These are phyloP conservation scores for Lagenorhynchus albirostris DNA, from an alignment of 2,113 vertebrate genomes.

Conservation along the genomic window DNA sequence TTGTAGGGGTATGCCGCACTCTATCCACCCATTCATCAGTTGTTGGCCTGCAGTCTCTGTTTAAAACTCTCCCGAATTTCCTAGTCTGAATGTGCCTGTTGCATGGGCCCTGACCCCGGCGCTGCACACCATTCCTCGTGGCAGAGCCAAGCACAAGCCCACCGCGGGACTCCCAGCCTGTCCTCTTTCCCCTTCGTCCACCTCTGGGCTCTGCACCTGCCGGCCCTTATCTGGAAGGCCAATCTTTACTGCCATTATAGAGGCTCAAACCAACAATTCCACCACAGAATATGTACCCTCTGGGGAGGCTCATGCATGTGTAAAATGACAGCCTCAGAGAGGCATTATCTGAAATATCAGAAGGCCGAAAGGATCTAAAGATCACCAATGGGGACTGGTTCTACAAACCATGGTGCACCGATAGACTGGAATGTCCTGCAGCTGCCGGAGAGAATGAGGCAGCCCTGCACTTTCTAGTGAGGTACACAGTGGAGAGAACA, in stretches of 20 bases:
- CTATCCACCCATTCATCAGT: not conserved
- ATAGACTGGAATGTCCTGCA: not conserved
- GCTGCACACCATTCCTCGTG: rapidly evolving
- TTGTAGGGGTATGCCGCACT: rapidly evolving
- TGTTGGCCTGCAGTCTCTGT: not conserved
- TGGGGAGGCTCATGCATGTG: not conserved
- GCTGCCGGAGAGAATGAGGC: not conserved
- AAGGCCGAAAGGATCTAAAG: not conserved
- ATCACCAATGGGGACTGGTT: not conserved
- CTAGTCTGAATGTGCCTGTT: not conserved
- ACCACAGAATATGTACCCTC: not conserved
- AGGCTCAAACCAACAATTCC: not conserved
- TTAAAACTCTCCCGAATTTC: not conserved
- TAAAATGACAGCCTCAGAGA: not conserved
- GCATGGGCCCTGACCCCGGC: not conserved
- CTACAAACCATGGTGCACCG: not conserved
- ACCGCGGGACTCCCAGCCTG: not conserved
- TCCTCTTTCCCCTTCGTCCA: not conserved
- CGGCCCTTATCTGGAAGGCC: not conserved
- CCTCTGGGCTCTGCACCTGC: not conserved
- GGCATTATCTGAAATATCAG: not conserved
- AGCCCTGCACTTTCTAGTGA: not conserved
- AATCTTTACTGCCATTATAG: not conserved
- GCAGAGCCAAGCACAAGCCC: not conserved
- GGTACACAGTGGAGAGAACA: not conserved